Evolutionary conservation across 2,888 invertebrate genomes (phyloP).

Genomic region (Lumbricus terrestris): DNA sequence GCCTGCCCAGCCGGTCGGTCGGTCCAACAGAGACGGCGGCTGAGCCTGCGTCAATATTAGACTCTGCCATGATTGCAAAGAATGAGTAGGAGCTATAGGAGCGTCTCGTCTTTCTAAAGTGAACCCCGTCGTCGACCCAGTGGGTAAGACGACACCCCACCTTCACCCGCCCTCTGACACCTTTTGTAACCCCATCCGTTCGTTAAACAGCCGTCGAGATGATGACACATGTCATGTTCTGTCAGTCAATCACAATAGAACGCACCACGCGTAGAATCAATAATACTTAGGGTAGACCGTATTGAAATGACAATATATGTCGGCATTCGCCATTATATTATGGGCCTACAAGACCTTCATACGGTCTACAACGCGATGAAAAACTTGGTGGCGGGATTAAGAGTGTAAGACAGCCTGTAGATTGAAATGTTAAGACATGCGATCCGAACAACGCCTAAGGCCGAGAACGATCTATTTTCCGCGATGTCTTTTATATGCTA

Average conservation of each 20-base stretch:
- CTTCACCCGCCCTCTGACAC: background rate
- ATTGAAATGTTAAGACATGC: background rate
- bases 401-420: background rate
- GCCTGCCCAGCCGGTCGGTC: background rate
- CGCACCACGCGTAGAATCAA: background rate
- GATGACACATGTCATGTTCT: background rate
- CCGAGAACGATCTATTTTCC: background rate
- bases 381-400: background rate
- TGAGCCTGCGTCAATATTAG: background rate
- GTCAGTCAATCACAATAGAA: background rate
- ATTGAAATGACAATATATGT: background rate
- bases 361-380: background rate
- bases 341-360: background rate
- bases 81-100: background rate
- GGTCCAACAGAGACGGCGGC: background rate
- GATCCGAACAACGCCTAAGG: background rate
- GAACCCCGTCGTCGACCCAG: background rate
- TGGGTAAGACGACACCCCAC: background rate
- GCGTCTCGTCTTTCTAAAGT: too few species aligned
- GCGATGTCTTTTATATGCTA: background rate
- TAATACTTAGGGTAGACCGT: background rate
- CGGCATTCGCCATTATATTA: background rate
- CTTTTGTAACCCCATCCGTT: background rate
- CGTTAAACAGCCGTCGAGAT: background rate
- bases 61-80: background rate